Evolutionary conservation across 2,113 vertebrate genomes (phyloP), one percentile per base, ranked within the genome.

Genomic region (Erythrolamprus reginae): DNA sequence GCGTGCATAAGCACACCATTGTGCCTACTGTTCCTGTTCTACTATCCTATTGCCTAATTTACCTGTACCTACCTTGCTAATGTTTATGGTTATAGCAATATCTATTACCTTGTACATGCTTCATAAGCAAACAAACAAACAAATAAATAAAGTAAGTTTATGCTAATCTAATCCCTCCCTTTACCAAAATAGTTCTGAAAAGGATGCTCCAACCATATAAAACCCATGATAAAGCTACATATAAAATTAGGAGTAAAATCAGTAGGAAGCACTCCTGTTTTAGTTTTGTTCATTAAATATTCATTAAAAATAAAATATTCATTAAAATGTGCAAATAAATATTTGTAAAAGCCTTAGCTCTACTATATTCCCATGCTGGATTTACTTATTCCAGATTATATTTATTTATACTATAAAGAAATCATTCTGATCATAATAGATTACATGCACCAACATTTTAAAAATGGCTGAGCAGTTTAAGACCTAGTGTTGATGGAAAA

Each of bases 111-210:
- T n/a, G n/a, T n/a, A n/a, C n/a, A n/a, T n/a, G n/a, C n/a, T n/a
- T n/a, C n/a, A n/a, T n/a, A n/a, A n/a, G n/a, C n/a, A n/a, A n/a
- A n/a, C n/a, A n/a, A n/a, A n/a, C n/a, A n/a, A n/a, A n/a, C n/a
- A n/a, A n/a, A n/a, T n/a, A n/a, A n/a, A n/a, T n/a, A n/a, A n/a
- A n/a, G n/a, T n/a, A n/a, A n/a, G 38, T 86, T 50, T 88, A 47
- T 61, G 86, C 21, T 91, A 88, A 91, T 88, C 45, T 91, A 88
- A 91, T 48, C 21, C 86, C 23, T 26, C 53, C 45, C n/a, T 51
- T 91, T 23, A 38, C 47, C 12, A 7, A 7, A 10, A 19, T 52
- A 50, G 38, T 90, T 85, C 86, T 52, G 24, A 51, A 91, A 87
- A 58, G 28, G 23, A n/a, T 83, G n/a, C 45, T 24, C 4, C 17